phyloP scores from a whole-genome alignment of 1,140 invertebrate species.

The Drosophila neocordata region DNA sequence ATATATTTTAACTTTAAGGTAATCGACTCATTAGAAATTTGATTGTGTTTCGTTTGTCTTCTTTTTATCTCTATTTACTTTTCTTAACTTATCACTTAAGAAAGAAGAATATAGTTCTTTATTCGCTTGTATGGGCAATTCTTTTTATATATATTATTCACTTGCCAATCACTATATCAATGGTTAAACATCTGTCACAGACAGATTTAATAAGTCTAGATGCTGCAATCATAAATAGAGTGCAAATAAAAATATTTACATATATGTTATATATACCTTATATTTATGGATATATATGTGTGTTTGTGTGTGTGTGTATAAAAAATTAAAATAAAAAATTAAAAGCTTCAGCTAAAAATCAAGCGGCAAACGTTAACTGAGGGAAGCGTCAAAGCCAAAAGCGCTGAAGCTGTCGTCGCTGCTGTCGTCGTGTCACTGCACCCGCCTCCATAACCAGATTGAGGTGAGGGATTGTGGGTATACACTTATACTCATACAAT shows the following conservation, averaged over 20 bases:
- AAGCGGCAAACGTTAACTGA: conserved; percentile 54
- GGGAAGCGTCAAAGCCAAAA: conserved; percentile 68
- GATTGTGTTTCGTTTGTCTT: too few relatives aligned
- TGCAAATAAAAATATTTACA: background rate
- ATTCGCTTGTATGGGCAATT: too few relatives aligned
- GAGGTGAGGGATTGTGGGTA: conserved; percentile 20
- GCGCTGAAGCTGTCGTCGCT: conserved; percentile 61
- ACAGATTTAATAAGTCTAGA: conserved; percentile 49
- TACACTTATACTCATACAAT: conserved; percentile 20
- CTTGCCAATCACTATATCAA: background rate
- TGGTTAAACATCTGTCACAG: conserved; percentile 50
- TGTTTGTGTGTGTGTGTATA: conserved; percentile 43
- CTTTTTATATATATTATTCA: too few relatives aligned
- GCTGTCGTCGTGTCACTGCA: conserved; percentile 74
- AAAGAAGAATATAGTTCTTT: too few relatives aligned
- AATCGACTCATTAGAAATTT: too few relatives aligned
- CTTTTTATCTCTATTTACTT: too few relatives aligned
- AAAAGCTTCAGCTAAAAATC: conserved; percentile 78
- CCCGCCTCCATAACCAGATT: conserved; percentile 26
- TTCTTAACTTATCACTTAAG: too few relatives aligned
- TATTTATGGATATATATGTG: conserved; percentile 19
- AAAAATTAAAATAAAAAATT: conserved; percentile 78
- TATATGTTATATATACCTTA: background rate
- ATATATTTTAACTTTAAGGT: too few relatives aligned
- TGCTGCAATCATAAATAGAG: conserved; percentile 39